Evolutionary conservation across 2,888 invertebrate genomes (phyloP), one percentile per base, ranked within the genome.

Genomic region (Tridacna gigas): DNA sequence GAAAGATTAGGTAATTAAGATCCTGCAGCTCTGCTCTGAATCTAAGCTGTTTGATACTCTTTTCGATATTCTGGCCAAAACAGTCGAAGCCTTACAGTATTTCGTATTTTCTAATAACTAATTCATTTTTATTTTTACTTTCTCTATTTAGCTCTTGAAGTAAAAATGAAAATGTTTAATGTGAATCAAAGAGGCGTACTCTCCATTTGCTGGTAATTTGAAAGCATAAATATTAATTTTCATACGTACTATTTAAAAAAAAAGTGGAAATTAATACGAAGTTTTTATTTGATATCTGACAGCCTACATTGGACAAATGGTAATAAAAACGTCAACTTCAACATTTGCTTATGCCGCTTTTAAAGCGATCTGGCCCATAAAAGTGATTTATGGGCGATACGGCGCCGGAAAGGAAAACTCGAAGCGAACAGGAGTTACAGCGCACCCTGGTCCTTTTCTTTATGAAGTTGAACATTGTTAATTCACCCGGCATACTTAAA

Each of bases 351-450:
- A 77, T 81, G 81, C 81, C 71, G 75, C 77, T 84, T 83, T 75
- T 83, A 87, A 76, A 83, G 83, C 81, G 84, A 83, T 87, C 81
- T 77, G 77, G 79, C 81, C 87, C 83, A 87, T 87, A 87, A 87
- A 87, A 84, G 83, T 83, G 87, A 87, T 87, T 87, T 87, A 87
- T 87, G 45, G 77, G 18, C 63, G 77, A 26, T 48, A 20, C 80
- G 87, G 87, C 87, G 87, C 87, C 87, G 81, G 77, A 84, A 80
- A 79, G 76, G 71, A 61, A 84, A 79, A 78, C 78, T 74, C 69
- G 45, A 73, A 83, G 78, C 51, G 71, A 71, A 51, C n/a, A 48
- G 22, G 51, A 51, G 71, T 71, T 71, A 71, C 71, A 51, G 71
- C 56, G 71, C 51, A 7, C 37, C 37, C 37, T 37, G 37, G 37